phyloP scores from a whole-genome alignment of 2,888 invertebrate species.

The Athrips mouffetella region DNA sequence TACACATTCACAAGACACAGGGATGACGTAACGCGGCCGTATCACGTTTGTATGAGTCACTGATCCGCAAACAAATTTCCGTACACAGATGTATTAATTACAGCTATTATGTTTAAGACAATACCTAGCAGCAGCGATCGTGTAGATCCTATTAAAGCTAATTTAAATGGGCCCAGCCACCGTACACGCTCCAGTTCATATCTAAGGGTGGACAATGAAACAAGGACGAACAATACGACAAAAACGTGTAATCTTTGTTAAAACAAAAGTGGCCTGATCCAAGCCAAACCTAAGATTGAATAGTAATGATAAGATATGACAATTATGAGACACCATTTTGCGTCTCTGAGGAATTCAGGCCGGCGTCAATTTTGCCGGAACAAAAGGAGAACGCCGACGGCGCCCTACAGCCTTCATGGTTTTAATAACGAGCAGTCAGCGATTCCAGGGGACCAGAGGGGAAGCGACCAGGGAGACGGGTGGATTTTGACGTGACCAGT shows the following conservation, averaged over 20 bases:
- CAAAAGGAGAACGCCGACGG: slow-evolving; percentile 38
- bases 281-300: not conserved
- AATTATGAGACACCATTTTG: slow-evolving; percentile 26
- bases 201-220: not conserved
- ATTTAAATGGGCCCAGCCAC: not conserved
- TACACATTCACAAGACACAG: slow-evolving; percentile 23
- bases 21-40: slow-evolving; percentile 7
- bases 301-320: not conserved
- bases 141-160: not conserved
- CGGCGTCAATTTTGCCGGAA: slow-evolving; percentile 36
- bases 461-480: not conserved
- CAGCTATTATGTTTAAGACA: slow-evolving; percentile 6
- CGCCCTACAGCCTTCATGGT: slow-evolving; percentile 35
- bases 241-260: not conserved
- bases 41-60: slow-evolving; percentile 1
- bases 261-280: not conserved
- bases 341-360: slow-evolving; percentile 19
- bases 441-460: slow-evolving; percentile 22
- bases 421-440: slow-evolving; percentile 43
- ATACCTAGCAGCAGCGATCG: not conserved
- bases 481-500: slow-evolving; percentile 33
- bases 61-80: slow-evolving; percentile 1
- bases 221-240: not conserved
- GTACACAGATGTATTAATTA: not conserved
- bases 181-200: not conserved